Percentiles rank a stretch among this genome's conserved stretches.
Conservation (phyloP, 2,797 vertebrate genomes). For the Acrossocheilus wenchowensis region DNA sequence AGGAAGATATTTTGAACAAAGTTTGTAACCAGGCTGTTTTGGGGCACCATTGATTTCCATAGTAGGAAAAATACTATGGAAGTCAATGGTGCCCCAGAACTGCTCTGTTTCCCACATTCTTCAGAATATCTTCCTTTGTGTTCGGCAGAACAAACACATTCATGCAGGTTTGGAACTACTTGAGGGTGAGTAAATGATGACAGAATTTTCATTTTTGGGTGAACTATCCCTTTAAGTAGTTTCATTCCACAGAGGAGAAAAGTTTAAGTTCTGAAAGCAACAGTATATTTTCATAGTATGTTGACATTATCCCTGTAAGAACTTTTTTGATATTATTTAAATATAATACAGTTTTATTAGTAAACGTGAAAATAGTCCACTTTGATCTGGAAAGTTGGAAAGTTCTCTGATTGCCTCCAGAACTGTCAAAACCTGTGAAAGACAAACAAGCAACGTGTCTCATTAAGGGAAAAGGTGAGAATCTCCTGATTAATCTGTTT, state of each 20-base stretch:
- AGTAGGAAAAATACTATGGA: too few relatives aligned
- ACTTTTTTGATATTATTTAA: background rate
- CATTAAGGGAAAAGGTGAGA: slow-evolving; percentile 12
- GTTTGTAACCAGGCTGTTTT: too few relatives aligned
- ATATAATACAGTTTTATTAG: background rate
- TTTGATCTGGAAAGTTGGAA: slow-evolving; percentile 6
- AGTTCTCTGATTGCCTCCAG: background rate
- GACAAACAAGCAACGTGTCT: slow-evolving; percentile 8
- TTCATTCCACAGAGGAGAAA: background rate
- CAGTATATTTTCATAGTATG: too few relatives aligned
- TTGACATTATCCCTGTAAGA: background rate
- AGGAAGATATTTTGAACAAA: too few relatives aligned
- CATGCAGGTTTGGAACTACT: too few relatives aligned
- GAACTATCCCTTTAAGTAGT: background rate
- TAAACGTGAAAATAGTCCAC: background rate
- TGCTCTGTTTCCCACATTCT: too few relatives aligned
- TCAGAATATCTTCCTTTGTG: too few relatives aligned
- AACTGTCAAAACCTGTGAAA: slow-evolving; percentile 5
- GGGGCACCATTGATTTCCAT: too few relatives aligned
- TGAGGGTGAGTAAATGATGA: too few relatives aligned
- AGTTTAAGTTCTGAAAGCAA: background rate
- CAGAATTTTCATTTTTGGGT: too few relatives aligned
- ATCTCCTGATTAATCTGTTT: background rate
- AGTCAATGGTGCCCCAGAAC: too few relatives aligned
- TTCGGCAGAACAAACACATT: too few relatives aligned